Evolutionary conservation across 2,888 invertebrate species (phyloP).

Genomic region (Hipparchia semele): DNA sequence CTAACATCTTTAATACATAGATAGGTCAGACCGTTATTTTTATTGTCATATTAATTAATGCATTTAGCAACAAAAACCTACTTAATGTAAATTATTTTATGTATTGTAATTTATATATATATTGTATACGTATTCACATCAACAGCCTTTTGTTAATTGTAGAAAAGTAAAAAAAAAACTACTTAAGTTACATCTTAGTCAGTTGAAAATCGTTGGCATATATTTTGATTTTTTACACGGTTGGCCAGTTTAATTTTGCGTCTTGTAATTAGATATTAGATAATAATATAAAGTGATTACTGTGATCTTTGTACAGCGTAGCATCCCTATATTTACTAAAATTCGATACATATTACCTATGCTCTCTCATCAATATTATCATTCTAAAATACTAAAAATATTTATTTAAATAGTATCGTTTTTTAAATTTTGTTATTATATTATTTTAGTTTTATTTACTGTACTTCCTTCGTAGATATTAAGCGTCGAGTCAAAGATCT

Average conservation of each 20-base stretch:
- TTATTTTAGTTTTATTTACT: conserved; percentile 53
- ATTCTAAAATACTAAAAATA: conserved; percentile 67
- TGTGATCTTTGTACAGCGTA: conserved; percentile 7
- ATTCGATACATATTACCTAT: conserved; percentile 39
- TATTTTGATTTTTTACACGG: too few species aligned
- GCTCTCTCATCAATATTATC: conserved; percentile 62
- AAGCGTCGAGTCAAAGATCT: conserved; percentile 83
- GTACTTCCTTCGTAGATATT: conserved; percentile 73
- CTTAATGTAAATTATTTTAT: too few species aligned
- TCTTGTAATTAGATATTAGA: too few species aligned
- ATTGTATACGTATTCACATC: too few species aligned
- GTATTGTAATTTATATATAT: too few species aligned
- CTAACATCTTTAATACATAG: background rate
- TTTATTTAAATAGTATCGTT: conserved; percentile 66
- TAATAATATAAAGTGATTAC: background rate
- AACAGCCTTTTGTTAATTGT: too few species aligned
- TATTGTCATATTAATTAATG: too few species aligned
- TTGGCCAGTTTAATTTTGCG: too few species aligned
- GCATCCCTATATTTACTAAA: conserved; percentile 6
- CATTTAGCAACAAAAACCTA: too few species aligned
- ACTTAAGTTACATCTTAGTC: too few species aligned
- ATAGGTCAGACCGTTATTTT: background rate
- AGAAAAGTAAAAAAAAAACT: too few species aligned
- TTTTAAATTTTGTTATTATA: conserved; percentile 66
- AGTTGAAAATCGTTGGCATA: too few species aligned